Base-by-base conservation (phyloP, 2,888 invertebrate genomes). In the Drosophila antonietae region DNA sequence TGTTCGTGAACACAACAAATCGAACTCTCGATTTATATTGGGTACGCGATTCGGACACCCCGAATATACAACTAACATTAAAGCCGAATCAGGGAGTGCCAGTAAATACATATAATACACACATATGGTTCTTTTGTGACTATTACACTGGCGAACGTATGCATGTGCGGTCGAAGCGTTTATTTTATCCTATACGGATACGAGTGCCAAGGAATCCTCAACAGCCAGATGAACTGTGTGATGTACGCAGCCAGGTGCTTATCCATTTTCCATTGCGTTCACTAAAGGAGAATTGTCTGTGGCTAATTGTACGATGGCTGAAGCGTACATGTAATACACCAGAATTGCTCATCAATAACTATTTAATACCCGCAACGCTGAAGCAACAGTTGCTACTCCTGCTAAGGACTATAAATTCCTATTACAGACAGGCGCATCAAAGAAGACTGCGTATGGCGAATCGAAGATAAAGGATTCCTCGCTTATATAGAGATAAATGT, bases 111-210 rank as follows among this genome's bases (percentile, higher is more conserved):
- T 98, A 94, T 91, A 95, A 95, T 15, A 95, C 95, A 0, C 97
- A 98, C 93, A 96, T 97, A 0, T 98, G 97, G 97, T 95, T 97
- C 73, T 97, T 97, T 89, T 93, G 95, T 1, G 97, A 97, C 90
- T 92, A 94, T 0, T 92, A 94, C 0, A 96, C 96, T 0, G 94
- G 94, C 56, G 96, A 97, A 83, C 94, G 94, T 44, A 93, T 95
- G 91, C 89, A 90, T 39, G 94, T 96, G 0, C 94, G 71, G 93
- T 94, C 83, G 91, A 93, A 77, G 76, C 91, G 60, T 0, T 91
- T 94, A 56, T 94, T 94, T 90, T 90, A 94, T 80, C 94, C 93
- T 0, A 88, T 86, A 67, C 84, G 91, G 18, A 90, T 89, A 56
- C 83, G 87, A n/a, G 81, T 91, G 12, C 86, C 81, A 1, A 55